A percentile compares a stretch with the other conserved stretches of the same genome.
Evolutionary conservation across 1,140 invertebrate genomes (phyloP).

Genomic region (Trissolcus basalis): DNA sequence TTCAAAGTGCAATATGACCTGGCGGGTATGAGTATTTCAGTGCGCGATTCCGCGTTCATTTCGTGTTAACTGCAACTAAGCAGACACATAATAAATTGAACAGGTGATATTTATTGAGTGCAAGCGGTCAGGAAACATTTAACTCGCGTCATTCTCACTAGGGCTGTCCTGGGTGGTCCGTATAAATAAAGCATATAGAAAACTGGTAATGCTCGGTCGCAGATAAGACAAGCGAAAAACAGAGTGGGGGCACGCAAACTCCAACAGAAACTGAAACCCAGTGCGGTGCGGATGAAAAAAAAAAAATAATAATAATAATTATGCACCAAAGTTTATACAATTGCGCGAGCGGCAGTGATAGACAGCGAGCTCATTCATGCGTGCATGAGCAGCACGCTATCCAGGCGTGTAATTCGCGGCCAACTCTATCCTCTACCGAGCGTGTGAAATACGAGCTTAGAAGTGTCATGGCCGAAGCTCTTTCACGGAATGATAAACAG

Average conservation of each 20-base stretch:
- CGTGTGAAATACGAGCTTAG: slow-evolving; percentile 59
- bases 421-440: slow-evolving; percentile 38
- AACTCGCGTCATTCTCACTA: slow-evolving; percentile 65
- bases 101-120: slow-evolving; percentile 72
- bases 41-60: slow-evolving; percentile 58
- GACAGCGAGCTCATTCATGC: slow-evolving; percentile 56
- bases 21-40: slow-evolving; percentile 2
- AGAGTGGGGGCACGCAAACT: no score
- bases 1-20: slow-evolving; percentile 1
- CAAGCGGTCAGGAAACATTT: slow-evolving; percentile 64
- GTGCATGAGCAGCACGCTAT: slow-evolving; percentile 38
- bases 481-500: slow-evolving; percentile 59
- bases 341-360: slow-evolving; percentile 42
- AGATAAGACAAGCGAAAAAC: slow-evolving; percentile 15
- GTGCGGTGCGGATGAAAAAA: no score
- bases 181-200: slow-evolving; percentile 66
- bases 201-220: slow-evolving; percentile 61
- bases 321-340: slow-evolving; percentile 24
- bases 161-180: slow-evolving; percentile 63
- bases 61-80: slow-evolving; percentile 66
- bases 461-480: slow-evolving; percentile 59
- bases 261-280: no score
- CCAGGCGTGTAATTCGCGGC: slow-evolving; percentile 61
- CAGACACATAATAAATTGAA: slow-evolving; percentile 70
- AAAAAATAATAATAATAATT: slow-evolving; percentile 54